Conservation (phyloP, 2,113 vertebrate species). For the Ornithorhynchus anatinus region DNA sequence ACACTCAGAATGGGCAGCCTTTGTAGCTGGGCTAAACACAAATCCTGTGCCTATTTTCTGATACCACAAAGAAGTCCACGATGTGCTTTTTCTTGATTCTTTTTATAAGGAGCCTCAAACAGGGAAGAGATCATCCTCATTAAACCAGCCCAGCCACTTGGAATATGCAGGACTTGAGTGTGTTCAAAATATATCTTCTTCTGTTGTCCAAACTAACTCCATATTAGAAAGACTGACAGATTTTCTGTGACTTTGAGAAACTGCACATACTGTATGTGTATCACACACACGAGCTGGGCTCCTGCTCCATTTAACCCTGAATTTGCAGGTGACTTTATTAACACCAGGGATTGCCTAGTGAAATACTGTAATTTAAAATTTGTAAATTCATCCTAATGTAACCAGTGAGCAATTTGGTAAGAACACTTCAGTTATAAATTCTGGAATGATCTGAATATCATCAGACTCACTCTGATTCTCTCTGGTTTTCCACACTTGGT, state of each 20-base stretch:
- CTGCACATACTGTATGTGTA: background rate
- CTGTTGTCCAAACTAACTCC: constrained; percentile 21
- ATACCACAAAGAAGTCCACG: background rate
- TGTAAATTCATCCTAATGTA: constrained; percentile 15
- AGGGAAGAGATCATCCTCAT: background rate
- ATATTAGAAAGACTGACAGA: constrained; percentile 34
- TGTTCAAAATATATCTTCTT: constrained; percentile 29
- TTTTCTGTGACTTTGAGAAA: constrained; percentile 1
- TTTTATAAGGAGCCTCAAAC: background rate
- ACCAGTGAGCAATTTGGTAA: background rate
- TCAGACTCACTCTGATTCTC: background rate
- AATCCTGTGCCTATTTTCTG: background rate
- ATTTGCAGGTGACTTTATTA: constrained; percentile 14
- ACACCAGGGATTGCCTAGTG: constrained; percentile 4
- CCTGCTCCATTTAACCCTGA: constrained; percentile 22
- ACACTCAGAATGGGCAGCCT: background rate
- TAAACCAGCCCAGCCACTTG: background rate
- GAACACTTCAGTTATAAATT: background rate
- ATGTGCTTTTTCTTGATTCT: accelerated
- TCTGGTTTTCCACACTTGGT: background rate
- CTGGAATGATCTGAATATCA: background rate
- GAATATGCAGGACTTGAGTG: background rate
- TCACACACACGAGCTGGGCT: background rate
- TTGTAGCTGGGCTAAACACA: background rate
- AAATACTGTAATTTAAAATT: constrained; percentile 22